Evolutionary conservation across 2,113 vertebrate species (phyloP), one percentile per base, ranked within the genome.

Genomic region (Muscicapa adusta): DNA sequence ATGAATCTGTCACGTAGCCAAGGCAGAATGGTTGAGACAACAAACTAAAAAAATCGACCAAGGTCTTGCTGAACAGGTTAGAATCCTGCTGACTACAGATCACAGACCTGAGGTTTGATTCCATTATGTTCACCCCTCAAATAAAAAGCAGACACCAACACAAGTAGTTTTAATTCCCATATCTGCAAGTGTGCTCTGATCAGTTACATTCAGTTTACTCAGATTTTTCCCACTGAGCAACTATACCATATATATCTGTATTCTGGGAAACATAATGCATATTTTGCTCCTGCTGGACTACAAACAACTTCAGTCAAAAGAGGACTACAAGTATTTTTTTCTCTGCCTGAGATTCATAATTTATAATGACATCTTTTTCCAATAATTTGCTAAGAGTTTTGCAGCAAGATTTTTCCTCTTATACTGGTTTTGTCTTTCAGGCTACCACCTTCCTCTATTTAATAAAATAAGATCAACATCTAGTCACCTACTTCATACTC

Each of bases 1-100:
- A 57, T 2, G 0, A 53, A 89, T 10, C 12, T 2, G 2, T 45
- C 83, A 40, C 1, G 0, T 7, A 36, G n/a, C 12, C 12, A 56
- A 79, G 38, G 81, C 29, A 88, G 42, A 61, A 75, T 1, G 8
- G 16, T 28, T 65, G 51, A 86, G 43, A 54, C 38, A 58, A 65
- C 12, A 61, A 62, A 72, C 25, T 54, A 45, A 61, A 40, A 40
- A 88, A 83, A 61, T 29, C 9, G 23, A 9, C 50, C 14, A 22
- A 65, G 12, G 33, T 68, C 74, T 67, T 29, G 17, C 47, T 61
- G 28, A 85, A 70, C 31, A 47, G 38, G 34, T 82, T 70, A 62
- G 45, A 90, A 85, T 53, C 40, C 45, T 65, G n/a, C 40, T 61
- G 31, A 61, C 31, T 40, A 25, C 13, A 62, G 38, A 43, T 10